Percentiles rank a stretch among this genome's conserved stretches.
phyloP scores from a whole-genome alignment of 2,797 vertebrate genomes.

The Enteromius afrohamiltoni region DNA sequence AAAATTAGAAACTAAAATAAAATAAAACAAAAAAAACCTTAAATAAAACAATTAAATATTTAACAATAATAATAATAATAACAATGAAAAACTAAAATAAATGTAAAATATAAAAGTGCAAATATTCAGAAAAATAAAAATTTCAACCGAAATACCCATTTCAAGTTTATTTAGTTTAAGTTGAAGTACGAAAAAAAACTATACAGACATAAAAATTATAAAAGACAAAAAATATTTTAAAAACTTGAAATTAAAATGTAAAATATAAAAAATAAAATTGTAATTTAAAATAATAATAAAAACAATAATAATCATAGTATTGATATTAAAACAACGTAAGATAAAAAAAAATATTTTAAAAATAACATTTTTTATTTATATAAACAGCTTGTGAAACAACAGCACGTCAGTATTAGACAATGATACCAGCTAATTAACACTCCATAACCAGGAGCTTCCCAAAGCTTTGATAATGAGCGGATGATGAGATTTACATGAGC shows the following conservation, averaged over 20 bases:
- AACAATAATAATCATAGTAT: background rate
- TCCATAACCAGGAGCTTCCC: conserved; percentile 39
- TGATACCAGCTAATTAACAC: conserved; percentile 50
- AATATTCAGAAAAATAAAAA: too few species aligned
- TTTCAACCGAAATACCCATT: too few species aligned
- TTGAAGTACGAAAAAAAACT: background rate
- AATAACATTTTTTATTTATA: too few species aligned
- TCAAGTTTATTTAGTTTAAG: too few species aligned
- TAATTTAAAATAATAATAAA: background rate
- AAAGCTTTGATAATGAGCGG: conserved; percentile 70
- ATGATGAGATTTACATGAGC: conserved; percentile 69
- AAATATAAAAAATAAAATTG: background rate
- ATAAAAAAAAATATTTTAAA: too few species aligned
- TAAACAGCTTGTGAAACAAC: conserved; percentile 25
- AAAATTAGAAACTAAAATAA: too few species aligned
- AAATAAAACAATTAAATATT: too few species aligned
- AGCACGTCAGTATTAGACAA: conserved; percentile 53
- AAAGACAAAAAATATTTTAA: background rate
- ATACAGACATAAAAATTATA: background rate
- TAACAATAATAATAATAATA: too few species aligned
- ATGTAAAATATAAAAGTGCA: too few species aligned
- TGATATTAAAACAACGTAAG: background rate
- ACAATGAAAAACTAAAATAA: too few species aligned
- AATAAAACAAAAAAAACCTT: too few species aligned
- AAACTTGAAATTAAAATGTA: background rate